Evolutionary conservation across 2,888 invertebrate genomes (phyloP).

Genomic region (Mylabris sibirica): DNA sequence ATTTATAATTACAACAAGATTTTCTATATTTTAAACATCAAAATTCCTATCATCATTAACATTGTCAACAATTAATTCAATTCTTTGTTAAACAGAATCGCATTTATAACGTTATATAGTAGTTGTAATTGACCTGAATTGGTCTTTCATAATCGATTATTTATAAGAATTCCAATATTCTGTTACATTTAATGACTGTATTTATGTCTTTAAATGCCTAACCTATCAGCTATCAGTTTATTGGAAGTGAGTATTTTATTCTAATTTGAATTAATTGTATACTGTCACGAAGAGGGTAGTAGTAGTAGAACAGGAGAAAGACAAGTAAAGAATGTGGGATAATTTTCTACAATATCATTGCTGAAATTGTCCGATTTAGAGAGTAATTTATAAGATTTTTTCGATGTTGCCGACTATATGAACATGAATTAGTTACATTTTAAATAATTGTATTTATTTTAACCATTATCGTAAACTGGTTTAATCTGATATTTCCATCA

Average conservation of each 20-base stretch:
- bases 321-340: no score
- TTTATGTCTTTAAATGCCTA: not conserved
- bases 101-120: not conserved
- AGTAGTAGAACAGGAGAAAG: not conserved
- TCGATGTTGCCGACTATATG: no score
- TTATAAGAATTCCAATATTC: not conserved
- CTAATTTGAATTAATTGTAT: constrained; percentile 3
- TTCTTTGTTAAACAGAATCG: not conserved
- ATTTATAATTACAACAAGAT: constrained; percentile 11
- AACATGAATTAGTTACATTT: not conserved
- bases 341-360: not conserved
- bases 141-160: not conserved
- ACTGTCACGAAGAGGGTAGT: not conserved
- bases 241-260: constrained; percentile 1
- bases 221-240: not conserved
- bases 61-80: not conserved
- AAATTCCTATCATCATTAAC: not conserved
- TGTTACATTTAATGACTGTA: not conserved
- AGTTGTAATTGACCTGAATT: constrained; percentile 8
- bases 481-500: not conserved
- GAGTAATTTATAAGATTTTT: not conserved
- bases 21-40: not conserved
- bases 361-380: not conserved
- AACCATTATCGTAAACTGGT: not conserved
- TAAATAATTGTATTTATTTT: not conserved